phyloP scores from a whole-genome alignment of 2,797 vertebrate species.

The Garrulus glandarius region DNA sequence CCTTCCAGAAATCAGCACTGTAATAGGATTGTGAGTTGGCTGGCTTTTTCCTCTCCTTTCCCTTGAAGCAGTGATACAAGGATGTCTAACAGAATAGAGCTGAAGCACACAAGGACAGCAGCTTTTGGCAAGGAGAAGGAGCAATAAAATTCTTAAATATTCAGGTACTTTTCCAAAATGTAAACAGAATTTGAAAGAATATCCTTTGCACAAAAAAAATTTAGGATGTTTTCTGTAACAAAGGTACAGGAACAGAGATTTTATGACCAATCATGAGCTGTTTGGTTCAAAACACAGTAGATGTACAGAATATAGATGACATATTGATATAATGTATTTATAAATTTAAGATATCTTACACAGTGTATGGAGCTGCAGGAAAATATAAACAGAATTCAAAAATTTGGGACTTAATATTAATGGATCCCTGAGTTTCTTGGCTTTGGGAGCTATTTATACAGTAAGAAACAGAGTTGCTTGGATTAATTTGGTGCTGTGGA shows the following conservation, averaged over 20 bases:
- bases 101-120: neutral
- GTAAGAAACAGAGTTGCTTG: neutral
- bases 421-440: neutral
- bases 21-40: neutral
- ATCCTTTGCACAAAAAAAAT: neutral
- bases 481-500: neutral
- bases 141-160: neutral
- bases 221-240: neutral
- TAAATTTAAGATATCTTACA: neutral
- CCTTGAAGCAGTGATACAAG: neutral
- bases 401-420: neutral
- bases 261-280: neutral
- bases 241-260: neutral
- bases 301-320: neutral
- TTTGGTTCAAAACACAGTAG: neutral
- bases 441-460: neutral
- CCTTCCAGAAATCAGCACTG: neutral
- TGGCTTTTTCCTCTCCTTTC: neutral
- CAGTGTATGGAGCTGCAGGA: neutral
- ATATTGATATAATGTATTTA: neutral
- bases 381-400: neutral
- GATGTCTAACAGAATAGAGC: neutral
- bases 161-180: neutral
- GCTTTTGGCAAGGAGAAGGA: neutral
- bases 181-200: neutral